phyloP scores from a whole-genome alignment of 2,797 vertebrate species.

The Argentina silus region DNA sequence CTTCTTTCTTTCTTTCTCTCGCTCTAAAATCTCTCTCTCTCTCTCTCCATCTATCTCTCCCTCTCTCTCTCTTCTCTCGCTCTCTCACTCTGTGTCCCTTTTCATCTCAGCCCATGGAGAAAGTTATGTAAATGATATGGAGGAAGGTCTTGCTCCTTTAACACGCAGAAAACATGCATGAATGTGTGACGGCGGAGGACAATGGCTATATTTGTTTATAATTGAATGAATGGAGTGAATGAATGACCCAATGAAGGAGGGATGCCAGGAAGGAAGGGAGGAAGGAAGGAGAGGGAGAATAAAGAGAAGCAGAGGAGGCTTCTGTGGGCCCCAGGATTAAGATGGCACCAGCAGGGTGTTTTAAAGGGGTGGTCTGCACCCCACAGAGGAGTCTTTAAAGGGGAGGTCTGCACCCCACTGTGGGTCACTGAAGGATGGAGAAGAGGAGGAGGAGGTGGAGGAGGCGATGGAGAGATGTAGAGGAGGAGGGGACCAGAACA shows the following conservation, averaged over 20 bases:
- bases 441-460: neutral
- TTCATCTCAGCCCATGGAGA: neutral
- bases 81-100: neutral
- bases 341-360: neutral
- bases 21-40: neutral
- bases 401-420: neutral
- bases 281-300: neutral
- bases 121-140: constrained; percentile 2
- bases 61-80: neutral
- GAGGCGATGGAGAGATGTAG: neutral
- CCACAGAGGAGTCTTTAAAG: neutral
- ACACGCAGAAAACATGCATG: neutral
- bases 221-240: constrained; percentile 15
- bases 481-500: neutral
- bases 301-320: neutral
- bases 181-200: neutral
- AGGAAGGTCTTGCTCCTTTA: too few species aligned
- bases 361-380: neutral
- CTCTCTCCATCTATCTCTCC: neutral
- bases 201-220: constrained; percentile 12
- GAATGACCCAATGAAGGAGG: constrained; percentile 8
- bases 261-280: neutral
- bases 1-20: neutral
- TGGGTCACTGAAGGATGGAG: neutral
- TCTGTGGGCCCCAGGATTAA: constrained; percentile 22